phyloP scores from a whole-genome alignment of 2,888 invertebrate species.

The Halocaridina rubra region DNA sequence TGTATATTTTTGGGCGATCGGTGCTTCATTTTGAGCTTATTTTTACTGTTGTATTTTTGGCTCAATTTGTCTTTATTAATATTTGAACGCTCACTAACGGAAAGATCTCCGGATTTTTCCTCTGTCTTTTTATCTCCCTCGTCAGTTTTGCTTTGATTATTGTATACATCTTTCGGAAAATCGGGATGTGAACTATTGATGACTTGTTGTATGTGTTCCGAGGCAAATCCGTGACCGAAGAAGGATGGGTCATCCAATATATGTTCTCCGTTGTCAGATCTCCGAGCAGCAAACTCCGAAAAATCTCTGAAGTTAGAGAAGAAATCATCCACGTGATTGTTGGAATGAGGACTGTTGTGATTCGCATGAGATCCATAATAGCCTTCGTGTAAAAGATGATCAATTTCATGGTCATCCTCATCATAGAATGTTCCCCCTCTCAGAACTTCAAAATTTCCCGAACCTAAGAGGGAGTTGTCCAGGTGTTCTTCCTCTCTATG shows the following conservation, averaged over 20 bases:
- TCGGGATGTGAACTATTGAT: neutral
- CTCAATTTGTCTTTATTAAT: neutral
- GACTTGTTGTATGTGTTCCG: slow-evolving; percentile 38
- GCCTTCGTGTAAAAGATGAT: slow-evolving; percentile 48
- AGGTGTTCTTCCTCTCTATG: slow-evolving; percentile 37
- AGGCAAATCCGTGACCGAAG: slow-evolving; percentile 35
- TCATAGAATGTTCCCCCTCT: slow-evolving; percentile 64
- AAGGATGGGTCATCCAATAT: neutral
- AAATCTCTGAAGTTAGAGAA: slow-evolving; percentile 64
- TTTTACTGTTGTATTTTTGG: neutral
- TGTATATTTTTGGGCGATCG: slow-evolving; percentile 60
- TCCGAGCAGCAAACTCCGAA: slow-evolving; percentile 62
- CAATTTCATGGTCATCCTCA: slow-evolving; percentile 36
- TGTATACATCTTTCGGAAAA: neutral
- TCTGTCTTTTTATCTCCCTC: neutral
- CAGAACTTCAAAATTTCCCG: slow-evolving; percentile 64
- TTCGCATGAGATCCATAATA: slow-evolving; percentile 35
- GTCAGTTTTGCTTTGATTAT: neutral
- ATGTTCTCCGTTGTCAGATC: slow-evolving; percentile 38
- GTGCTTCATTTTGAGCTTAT: neutral
- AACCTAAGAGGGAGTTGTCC: slow-evolving; percentile 62
- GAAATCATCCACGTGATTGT: slow-evolving; percentile 62
- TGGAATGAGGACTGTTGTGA: slow-evolving; percentile 19
- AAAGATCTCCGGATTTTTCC: neutral
- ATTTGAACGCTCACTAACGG: neutral